Base-by-base conservation (phyloP, 2,797 vertebrate genomes). In the Xiphophorus birchmanni region DNA sequence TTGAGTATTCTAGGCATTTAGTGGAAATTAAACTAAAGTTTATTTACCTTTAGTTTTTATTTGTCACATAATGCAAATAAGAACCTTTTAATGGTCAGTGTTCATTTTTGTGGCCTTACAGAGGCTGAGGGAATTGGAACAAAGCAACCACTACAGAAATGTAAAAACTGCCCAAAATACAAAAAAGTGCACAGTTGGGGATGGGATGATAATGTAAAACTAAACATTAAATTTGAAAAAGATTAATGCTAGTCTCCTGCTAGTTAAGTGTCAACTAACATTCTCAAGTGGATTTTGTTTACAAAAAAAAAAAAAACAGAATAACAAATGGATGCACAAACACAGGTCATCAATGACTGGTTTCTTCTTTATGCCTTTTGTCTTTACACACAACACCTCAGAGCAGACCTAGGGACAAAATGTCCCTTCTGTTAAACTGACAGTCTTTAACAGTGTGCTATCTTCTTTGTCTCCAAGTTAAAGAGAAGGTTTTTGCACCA, bases 1-100 rank as follows among this genome's bases (percentile, higher is more conserved):
- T 94, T 90, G 77, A 93, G 87, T 95, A 94, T 92, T 89, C 88
- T 86, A 92, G 87, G 84, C 91, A 94, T 95, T 92, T 92, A 93
- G 89, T 93, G 84, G 92, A 93, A 87, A 94, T 94, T 88, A 90
- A 89, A 86, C 12, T 91, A 89, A 90, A 89, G 88, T 94, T 94
- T 89, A 94, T 93, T 94, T 94, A 95, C 90, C 79, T 85, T 87
- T 78, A 89, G 78, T 93, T 90, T 94, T 95, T 86, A 93, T 95
- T 94, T 94, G 89, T 94, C 93, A 94, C 89, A 90, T 84, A 85
- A 93, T 96, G 96, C 96, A 96, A 96, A 95, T 91, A 94, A 92
- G 88, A 93, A 94, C 90, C 92, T 94, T 95, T 93, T 86, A 93
- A 88, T 91, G 82, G 88, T 95, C 86, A 81, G 84, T 89, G 90